A percentile compares a stretch with the other conserved stretches of the same genome.
Conservation (phyloP, 1,140 invertebrate species). For the Pseudomyrmex dendroicus region DNA sequence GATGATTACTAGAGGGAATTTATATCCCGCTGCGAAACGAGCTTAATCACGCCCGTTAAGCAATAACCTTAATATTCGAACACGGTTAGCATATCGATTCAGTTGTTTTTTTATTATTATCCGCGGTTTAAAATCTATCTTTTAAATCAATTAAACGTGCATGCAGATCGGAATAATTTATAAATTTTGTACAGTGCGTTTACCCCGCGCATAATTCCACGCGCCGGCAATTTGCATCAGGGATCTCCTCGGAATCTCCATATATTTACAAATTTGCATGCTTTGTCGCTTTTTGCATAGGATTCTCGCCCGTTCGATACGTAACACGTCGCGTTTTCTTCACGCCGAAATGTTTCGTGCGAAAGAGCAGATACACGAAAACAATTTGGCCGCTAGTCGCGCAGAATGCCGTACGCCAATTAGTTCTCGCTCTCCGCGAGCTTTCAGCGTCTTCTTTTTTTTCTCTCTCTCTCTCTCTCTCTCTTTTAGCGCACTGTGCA, state of each 20-base stretch:
- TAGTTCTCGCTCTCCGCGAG: constrained; percentile 37
- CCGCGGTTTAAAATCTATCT: constrained; percentile 31
- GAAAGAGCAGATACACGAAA: constrained; percentile 37
- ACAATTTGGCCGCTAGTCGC: constrained; percentile 26
- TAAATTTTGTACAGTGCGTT: constrained; percentile 46
- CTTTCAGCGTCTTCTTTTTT: constrained; percentile 52
- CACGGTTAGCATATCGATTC: constrained; percentile 9
- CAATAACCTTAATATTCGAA: constrained; percentile 37
- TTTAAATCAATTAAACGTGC: constrained; percentile 58
- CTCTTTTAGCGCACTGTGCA: constrained; percentile 49
- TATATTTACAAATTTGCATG: constrained; percentile 62
- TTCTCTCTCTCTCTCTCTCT: background rate
- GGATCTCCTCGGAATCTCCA: constrained; percentile 52
- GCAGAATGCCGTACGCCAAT: constrained; percentile 36
- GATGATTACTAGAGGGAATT: constrained; percentile 31
- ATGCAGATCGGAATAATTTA: constrained; percentile 37
- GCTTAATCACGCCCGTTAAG: constrained; percentile 54
- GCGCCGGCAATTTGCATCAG: constrained; percentile 42
- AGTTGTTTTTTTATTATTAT: constrained; percentile 34
- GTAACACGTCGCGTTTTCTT: constrained; percentile 3
- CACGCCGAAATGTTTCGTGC: constrained; percentile 7
- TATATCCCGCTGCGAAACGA: constrained; percentile 4
- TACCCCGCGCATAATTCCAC: constrained; percentile 35
- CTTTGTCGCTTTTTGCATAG: constrained; percentile 58
- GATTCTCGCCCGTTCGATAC: constrained; percentile 45